phyloP scores from a whole-genome alignment of 2,113 vertebrate species.

The Oryctolagus cuniculus region mOryCun1.1 NC_091432.1:95168001-95168500 shows the following conservation, averaged over 20 bases:
- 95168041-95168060: background rate
- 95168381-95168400: background rate
- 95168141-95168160: background rate
- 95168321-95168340: background rate
- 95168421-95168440: background rate
- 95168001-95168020: background rate
- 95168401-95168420: background rate
- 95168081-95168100: background rate
- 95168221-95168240: constrained; percentile 1
- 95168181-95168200: background rate
- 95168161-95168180: background rate
- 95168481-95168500: background rate
- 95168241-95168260: constrained; percentile 44
- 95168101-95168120: background rate
- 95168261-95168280: background rate
- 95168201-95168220: background rate
- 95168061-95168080: background rate
- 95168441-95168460: background rate
- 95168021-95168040: background rate
- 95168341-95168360: background rate
- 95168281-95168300: background rate
- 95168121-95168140: background rate
- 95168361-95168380: background rate
- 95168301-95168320: background rate
- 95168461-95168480: background rate